These are phyloP conservation scores for Coccyzus lansbergi DNA, from an alignment of 2,797 vertebrate species.

Conservation along the genomic window DNA sequence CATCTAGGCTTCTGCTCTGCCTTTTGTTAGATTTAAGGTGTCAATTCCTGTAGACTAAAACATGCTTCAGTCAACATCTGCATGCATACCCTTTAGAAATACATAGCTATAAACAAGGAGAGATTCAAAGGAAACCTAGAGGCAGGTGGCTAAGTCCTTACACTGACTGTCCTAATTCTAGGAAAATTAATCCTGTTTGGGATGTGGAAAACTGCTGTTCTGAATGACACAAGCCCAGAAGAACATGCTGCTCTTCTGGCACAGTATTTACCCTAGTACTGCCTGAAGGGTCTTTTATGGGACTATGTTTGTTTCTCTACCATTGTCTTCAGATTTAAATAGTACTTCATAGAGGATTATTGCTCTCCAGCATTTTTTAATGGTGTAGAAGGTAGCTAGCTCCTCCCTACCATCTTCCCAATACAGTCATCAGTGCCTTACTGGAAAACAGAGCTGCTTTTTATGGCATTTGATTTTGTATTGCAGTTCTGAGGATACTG, in stretches of 20 bases:
- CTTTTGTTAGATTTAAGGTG: constrained; percentile 9
- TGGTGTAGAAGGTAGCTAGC: neutral
- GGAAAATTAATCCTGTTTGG: neutral
- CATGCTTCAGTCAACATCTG: neutral
- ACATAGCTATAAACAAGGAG: neutral
- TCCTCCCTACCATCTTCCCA: neutral
- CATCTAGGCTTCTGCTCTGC: neutral
- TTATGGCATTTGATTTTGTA: neutral
- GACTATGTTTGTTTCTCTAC: neutral
- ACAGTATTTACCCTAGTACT: neutral
- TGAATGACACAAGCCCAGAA: neutral
- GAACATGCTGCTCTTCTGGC: neutral
- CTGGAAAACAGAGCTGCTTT: neutral
- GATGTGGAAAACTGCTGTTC: neutral
- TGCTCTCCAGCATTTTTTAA: neutral
- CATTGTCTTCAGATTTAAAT: neutral
- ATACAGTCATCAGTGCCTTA: neutral
- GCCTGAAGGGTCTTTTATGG: neutral
- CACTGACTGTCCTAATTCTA: neutral
- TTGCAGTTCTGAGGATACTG: neutral
- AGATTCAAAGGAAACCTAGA: neutral
- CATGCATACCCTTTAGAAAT: neutral
- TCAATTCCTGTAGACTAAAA: neutral
- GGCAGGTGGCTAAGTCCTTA: neutral
- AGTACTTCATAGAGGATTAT: neutral